Base-by-base conservation (phyloP, 2,113 vertebrate genomes). In the Clarias batrachus region DNA sequence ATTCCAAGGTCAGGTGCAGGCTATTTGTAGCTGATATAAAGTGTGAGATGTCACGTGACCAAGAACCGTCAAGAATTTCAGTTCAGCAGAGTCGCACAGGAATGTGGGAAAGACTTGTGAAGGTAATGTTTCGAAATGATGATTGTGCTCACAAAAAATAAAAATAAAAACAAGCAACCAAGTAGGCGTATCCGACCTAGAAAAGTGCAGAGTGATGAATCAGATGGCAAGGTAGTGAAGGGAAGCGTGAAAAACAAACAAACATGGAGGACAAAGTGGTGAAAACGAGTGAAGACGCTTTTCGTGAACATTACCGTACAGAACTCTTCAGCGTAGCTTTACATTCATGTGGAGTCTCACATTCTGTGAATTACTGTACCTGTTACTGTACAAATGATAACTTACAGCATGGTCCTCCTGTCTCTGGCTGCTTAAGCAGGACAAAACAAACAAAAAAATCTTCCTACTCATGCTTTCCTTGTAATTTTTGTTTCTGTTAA, bases 401-500 rank as follows among this genome's bases (percentile, higher is more conserved):
- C 41, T 2, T 48, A 5, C 41, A 48, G 41, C 41, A 48, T 48
- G 41, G 41, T 48, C 41, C 41, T 48, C 8, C 21, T 74, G 66
- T 68, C n/a, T 16, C 66, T 30, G 66, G 13, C 66, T 16, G 27
- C 68, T 19, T 37, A 41, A 41, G 37, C 17, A 71, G 33, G 2
- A 3, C 70, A 41, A 10, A 21, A 71, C 17, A 79, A 59, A 37
- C 2, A 37, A 37, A 37, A 37, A 37, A 48, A 25, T 81, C 30
- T 60, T 81, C 41, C 57, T 62, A 13, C 57, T 37, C 10, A 13
- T 37, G 17, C 11, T 81, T 19, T 56, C 27, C 19, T 11, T 60
- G 8, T 79, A 10, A n/a, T 78, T 14, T n/a, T 14, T n/a, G 3
- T 21, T 76, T 57, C 63, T 63, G 37, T 73, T 33, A 59, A 91